phyloP scores from a whole-genome alignment of 35 echinoderm and acorn worm genomes.

The Anneissia japonica region DNA sequence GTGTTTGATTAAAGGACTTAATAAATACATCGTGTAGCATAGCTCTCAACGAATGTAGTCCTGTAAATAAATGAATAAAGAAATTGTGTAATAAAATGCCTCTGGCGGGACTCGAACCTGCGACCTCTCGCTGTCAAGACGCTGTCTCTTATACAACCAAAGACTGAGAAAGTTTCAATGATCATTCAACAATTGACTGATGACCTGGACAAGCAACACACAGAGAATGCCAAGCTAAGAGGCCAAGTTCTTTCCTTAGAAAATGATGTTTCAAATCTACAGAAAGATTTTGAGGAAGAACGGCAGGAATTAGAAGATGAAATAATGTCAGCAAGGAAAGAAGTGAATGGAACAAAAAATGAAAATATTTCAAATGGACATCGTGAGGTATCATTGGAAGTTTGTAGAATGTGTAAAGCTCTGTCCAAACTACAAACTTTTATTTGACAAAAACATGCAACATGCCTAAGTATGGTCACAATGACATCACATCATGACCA shows the following conservation, averaged over 20 bases:
- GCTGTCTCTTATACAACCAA: no score
- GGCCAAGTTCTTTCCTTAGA: conserved; percentile 59
- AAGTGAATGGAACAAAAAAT: not conserved
- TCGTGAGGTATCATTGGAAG: not conserved
- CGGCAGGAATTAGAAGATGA: not conserved
- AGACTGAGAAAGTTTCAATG: conserved; percentile 23
- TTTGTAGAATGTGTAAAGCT: not conserved
- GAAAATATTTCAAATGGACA: not conserved
- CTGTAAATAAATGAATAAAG: no score
- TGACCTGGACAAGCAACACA: conserved; percentile 59
- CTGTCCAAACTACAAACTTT: no score
- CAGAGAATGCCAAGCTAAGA: conserved; percentile 56
- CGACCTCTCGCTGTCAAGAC: no score
- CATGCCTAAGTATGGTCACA: no score
- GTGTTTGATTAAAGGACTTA: no score
- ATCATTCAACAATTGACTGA: conserved; percentile 47
- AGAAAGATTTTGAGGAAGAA: conserved; percentile 12
- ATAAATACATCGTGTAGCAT: no score
- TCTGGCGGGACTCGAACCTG: no score
- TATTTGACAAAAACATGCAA: no score
- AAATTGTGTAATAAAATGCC: no score
- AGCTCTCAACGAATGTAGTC: no score
- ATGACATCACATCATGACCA: no score
- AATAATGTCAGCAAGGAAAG: not conserved
- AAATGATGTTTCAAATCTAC: conserved; percentile 11